Evolutionary conservation across 2,888 invertebrate genomes (phyloP), one percentile per base, ranked within the genome.

Genomic region (Diogma glabrata): DNA sequence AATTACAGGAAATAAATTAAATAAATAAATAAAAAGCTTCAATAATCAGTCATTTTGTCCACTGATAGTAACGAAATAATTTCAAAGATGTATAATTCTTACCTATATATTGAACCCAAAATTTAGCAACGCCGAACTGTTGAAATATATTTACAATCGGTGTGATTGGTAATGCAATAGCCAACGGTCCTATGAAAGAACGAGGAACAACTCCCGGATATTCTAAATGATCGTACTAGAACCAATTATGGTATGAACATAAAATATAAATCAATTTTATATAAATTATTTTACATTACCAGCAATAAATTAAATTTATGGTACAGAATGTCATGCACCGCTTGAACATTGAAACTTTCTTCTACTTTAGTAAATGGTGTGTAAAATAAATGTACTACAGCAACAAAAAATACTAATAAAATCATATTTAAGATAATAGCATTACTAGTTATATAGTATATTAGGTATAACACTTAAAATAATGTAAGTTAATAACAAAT

Each of bases 321-420:
- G 71, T 90, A 94, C 47, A 99, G 74, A 63, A 99, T 79, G 72
- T 99, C 99, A 72, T 99, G 99, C 69, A 88, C 87, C 19, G 99
- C 97, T 74, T 99, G 99, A 53, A 96, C 75, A 73, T 96, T 97
- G 69, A 99, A 99, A 72, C 96, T 97, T 74, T 99, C 99, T 72
- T 99, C 99, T 49, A 99, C 99, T 82, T 99, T 97, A 4, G 95
- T 96, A 67, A 86, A 96, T 50, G 97, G 97, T 64, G 94, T 93
- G 60, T 87, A 77, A 56, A 91, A 67, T 53, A 95, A 72, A 69
- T 92, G 89, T 60, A 85, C 78, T 59, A 81, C 77, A 54, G 87
- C 85, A 60, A 87, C 76, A 58, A 87, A 71, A 66, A 84, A 78
- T 61, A 87, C 71, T 67, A 87, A 72, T 63, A 82, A 77, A 67